A percentile compares a stretch with the other conserved stretches of the same genome.
These are phyloP conservation scores for Caranx ignobilis DNA, from an alignment of 2,113 vertebrate species.

Conservation along the genomic window DNA sequence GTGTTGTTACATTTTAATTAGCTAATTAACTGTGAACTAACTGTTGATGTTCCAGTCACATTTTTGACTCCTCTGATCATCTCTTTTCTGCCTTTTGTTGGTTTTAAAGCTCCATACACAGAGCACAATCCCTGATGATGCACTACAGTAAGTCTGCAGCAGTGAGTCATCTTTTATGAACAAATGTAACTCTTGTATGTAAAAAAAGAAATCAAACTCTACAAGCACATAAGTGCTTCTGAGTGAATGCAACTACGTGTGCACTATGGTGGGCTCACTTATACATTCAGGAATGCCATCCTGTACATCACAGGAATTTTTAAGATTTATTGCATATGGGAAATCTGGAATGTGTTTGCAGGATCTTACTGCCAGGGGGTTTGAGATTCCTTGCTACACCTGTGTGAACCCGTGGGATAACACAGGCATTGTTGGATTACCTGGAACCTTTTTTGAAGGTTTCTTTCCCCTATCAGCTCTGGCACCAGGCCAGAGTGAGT, in stretches of 20 bases:
- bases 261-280: too few species aligned
- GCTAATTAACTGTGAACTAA: not conserved
- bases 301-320: not conserved
- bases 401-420: not conserved
- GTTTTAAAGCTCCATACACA: not conserved
- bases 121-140: too few species aligned
- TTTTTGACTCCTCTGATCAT: not conserved
- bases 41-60: not conserved
- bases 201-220: not conserved
- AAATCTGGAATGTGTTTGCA: slow-evolving; percentile 1
- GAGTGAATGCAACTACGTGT: too few species aligned
- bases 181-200: not conserved
- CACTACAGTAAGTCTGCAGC: not conserved
- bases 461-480: too few species aligned
- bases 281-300: not conserved
- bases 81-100: not conserved
- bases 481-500: too few species aligned
- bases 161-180: not conserved
- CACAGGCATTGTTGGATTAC: not conserved
- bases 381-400: slow-evolving; percentile 1
- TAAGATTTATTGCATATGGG: not conserved
- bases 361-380: not conserved
- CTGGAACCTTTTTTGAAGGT: too few species aligned
- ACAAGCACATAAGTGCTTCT: too few species aligned
- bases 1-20: not conserved